Base-by-base conservation (phyloP, 2,888 invertebrate genomes). In the Chironomus tentans region DNA sequence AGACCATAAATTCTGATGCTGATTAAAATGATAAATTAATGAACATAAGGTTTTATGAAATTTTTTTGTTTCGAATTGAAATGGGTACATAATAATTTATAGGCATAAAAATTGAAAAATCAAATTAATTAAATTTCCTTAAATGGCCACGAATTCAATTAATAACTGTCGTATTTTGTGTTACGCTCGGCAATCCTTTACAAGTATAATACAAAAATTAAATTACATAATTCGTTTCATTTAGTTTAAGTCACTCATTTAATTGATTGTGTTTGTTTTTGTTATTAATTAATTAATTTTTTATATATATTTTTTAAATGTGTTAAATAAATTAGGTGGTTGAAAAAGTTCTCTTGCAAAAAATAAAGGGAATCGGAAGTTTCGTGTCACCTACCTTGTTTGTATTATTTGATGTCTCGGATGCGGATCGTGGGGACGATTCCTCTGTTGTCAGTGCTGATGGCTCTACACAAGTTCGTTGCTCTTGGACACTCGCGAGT, bases 401-500 rank as follows among this genome's bases (percentile, higher is more conserved):
- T 79, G 90, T 88, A 78, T 85, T 84, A 38, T 86, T 87, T 50
- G 88, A 78, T 86, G 87, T 79, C 86, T 85, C 68, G 84, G 82
- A 79, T 86, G 87, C 79, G 81, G 88, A 80, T 83, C 88, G 80
- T 77, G 82, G 74, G 81, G 85, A 75, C 83, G 86, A 78, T 82
- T 86, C 77, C 82, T 79, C 80, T n/a, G 78, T 83, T 3, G 88
- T 7, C 10, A 10, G 87, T 81, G 91, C 84, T 80, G n/a, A n/a
- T n/a, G 90, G 69, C 89, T 91, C 61, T 87, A 91, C 78, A 86
- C 84, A 79, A 79, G 94, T 86, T 79, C 96, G 90, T 85, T 97
- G 96, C 85, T 97, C 97, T 87, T 97, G 97, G 65, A 97, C 97
- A 84, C 96, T 95, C 65, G 97, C 97, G 85, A 97, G 88, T 83